Evolutionary conservation across 2,888 invertebrate species (phyloP).

Genomic region (Conomelus anceps): DNA sequence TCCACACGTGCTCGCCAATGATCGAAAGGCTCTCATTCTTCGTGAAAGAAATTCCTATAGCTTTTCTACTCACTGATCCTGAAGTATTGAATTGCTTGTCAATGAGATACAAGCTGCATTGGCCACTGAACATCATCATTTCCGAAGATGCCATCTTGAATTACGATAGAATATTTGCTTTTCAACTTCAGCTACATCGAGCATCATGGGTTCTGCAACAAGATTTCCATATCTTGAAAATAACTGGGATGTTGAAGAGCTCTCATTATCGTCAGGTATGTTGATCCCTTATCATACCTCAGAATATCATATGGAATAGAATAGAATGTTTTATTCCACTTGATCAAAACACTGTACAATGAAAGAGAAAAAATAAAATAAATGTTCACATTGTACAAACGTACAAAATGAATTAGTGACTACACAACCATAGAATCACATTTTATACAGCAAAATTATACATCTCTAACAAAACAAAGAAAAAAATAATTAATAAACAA

Average conservation of each 20-base stretch:
- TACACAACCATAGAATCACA: too few relatives aligned
- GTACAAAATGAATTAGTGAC: too few relatives aligned
- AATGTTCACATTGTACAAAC: too few relatives aligned
- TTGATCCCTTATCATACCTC: background rate
- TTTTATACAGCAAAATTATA: too few relatives aligned
- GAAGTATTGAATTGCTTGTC: constrained; percentile 18
- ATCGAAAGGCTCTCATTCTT: constrained; percentile 21
- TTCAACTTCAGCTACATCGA: constrained; percentile 16
- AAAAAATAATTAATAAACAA: too few relatives aligned
- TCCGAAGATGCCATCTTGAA: constrained; percentile 17
- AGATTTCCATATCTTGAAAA: constrained; percentile 20
- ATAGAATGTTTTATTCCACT: too few relatives aligned
- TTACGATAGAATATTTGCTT: constrained; percentile 13
- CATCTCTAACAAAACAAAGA: too few relatives aligned
- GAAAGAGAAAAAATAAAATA: too few relatives aligned
- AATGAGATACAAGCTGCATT: constrained; percentile 20
- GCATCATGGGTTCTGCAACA: constrained; percentile 20
- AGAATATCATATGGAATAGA: too few relatives aligned
- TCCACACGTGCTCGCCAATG: constrained; percentile 3
- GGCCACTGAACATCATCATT: constrained; percentile 23
- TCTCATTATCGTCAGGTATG: constrained; percentile 19
- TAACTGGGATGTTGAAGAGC: constrained; percentile 3
- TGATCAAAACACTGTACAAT: too few relatives aligned
- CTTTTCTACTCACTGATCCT: constrained; percentile 19
- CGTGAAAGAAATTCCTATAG: constrained; percentile 16